A percentile compares a stretch with the other conserved stretches of the same genome.
Evolutionary conservation across 2,113 vertebrate genomes (phyloP).

Genomic region (Agapornis roseicollis): DNA sequence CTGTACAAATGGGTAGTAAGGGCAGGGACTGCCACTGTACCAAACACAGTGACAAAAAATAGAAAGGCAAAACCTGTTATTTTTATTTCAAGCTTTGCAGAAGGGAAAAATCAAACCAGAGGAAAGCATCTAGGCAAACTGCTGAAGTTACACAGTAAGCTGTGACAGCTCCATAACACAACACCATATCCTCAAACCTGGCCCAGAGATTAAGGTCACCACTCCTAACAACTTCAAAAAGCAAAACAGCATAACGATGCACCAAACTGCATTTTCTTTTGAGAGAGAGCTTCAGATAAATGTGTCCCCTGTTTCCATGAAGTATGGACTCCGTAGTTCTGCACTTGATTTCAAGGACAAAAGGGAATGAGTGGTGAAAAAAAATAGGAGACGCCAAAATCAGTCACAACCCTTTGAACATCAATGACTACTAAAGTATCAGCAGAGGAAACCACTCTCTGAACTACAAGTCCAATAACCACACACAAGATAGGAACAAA

Average conservation of each 20-base stretch:
- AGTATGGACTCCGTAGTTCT: background rate
- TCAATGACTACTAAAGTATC: background rate
- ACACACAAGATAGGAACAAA: background rate
- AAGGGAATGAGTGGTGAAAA: accelerated
- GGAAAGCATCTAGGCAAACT: background rate
- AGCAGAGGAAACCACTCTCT: background rate
- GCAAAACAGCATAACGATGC: background rate
- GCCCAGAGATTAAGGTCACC: background rate
- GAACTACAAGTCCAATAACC: background rate
- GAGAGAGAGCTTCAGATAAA: background rate
- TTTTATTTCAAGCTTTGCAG: background rate
- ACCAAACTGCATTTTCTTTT: background rate
- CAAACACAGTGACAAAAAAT: background rate
- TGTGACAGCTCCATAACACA: background rate
- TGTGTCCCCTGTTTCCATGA: background rate
- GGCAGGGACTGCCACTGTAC: background rate
- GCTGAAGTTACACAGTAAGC: background rate
- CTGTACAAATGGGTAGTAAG: background rate
- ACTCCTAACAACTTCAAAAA: background rate
- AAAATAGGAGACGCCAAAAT: background rate
- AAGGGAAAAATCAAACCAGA: background rate
- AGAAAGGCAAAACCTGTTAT: background rate
- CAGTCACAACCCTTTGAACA: background rate
- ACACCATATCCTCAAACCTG: background rate
- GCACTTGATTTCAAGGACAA: background rate